phyloP scores from a whole-genome alignment of 37 sponge, comb jelly and placozoan genomes.

The Spongilla lacustris region DNA sequence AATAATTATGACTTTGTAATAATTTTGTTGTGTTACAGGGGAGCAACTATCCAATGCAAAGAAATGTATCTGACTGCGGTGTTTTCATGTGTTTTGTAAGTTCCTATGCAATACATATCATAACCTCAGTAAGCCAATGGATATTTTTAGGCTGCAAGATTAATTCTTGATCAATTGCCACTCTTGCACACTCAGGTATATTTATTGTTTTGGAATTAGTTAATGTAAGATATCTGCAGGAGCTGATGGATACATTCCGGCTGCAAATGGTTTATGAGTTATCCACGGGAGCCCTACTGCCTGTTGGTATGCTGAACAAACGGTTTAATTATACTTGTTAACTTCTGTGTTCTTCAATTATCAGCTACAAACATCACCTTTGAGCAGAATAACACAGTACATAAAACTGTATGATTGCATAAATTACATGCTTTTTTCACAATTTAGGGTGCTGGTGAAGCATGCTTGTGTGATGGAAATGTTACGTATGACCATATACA shows the following conservation, averaged over 20 bases:
- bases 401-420: background rate
- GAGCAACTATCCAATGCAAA: too few relatives aligned
- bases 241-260: background rate
- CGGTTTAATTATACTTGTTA: background rate
- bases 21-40: background rate
- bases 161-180: background rate
- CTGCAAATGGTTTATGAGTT: background rate
- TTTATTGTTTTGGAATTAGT: background rate
- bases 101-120: background rate
- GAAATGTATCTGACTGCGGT: background rate
- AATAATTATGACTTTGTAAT: too few relatives aligned
- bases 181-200: background rate
- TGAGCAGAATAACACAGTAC: background rate
- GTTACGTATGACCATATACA: background rate
- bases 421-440: background rate
- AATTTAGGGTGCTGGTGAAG: background rate
- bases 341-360: background rate
- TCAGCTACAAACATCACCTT: background rate
- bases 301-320: background rate
- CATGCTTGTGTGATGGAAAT: background rate
- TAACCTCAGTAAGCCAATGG: background rate
- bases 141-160: background rate
- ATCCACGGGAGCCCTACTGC: background rate
- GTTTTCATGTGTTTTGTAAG: constrained; percentile 1
- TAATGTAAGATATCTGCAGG: background rate